phyloP scores from a whole-genome alignment of 2,797 vertebrate species.

The Psittacula derbiana region DNA sequence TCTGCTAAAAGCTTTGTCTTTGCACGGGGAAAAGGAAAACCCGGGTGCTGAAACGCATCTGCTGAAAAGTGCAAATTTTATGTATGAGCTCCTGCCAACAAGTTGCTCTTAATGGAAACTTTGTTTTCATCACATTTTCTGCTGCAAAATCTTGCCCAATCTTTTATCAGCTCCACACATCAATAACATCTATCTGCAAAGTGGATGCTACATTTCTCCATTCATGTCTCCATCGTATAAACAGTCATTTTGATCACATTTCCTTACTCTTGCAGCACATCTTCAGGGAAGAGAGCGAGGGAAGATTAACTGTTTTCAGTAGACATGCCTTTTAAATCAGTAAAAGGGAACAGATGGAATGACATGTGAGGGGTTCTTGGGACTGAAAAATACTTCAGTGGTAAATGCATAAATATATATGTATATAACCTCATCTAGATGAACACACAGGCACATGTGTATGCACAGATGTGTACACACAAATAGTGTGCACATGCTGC shows the following conservation, averaged over 20 bases:
- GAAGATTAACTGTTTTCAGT: not conserved
- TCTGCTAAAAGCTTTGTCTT: not conserved
- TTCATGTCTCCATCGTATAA: not conserved
- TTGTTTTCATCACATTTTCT: not conserved
- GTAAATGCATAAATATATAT: not conserved
- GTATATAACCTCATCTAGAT: not conserved
- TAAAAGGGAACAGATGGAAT: slow-evolving; percentile 1
- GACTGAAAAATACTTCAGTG: slow-evolving; percentile 33
- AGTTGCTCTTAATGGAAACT: not conserved
- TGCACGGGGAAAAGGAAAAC: not conserved
- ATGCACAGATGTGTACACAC: not conserved
- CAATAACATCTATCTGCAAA: not conserved
- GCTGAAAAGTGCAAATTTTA: not conserved
- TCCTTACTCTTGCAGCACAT: not conserved
- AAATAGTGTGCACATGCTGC: not conserved
- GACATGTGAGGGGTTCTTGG: not conserved
- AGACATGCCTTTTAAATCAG: not conserved
- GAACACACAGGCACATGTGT: not conserved
- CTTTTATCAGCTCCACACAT: not conserved
- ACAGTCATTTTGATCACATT: not conserved
- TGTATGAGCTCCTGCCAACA: not conserved
- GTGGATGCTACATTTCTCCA: not conserved
- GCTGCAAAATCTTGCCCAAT: not conserved
- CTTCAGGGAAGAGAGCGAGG: not conserved
- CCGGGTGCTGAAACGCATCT: not conserved